These are phyloP conservation scores for Centroberyx gerrardi DNA, from an alignment of 2,797 vertebrate species.

Conservation along the genomic window DNA sequence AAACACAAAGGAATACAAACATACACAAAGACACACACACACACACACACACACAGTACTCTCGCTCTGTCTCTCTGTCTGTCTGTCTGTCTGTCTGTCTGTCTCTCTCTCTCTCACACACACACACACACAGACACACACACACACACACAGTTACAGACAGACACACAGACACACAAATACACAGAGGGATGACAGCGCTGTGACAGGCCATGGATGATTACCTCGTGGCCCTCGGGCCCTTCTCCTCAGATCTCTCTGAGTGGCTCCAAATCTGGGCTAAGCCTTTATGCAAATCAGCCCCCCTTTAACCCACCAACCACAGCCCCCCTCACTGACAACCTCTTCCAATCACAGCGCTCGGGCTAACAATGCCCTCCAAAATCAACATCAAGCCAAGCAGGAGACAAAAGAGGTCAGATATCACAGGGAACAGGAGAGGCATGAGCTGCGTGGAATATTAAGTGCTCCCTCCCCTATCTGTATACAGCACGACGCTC, in stretches of 20 bases:
- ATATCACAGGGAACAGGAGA: conserved; percentile 85
- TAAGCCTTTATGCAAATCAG: conserved; percentile 87
- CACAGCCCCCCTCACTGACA: conserved; percentile 73
- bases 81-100: conserved; percentile 41
- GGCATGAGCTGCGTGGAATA: conserved; percentile 80
- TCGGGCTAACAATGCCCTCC: conserved; percentile 86
- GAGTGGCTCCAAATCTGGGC: conserved; percentile 87
- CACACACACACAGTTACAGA: conserved; percentile 45
- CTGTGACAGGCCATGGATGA: conserved; percentile 85
- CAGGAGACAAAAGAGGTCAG: conserved; percentile 87
- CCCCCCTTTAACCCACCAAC: conserved; percentile 81
- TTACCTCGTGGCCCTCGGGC: conserved; percentile 85
- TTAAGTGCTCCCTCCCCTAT: conserved; percentile 81
- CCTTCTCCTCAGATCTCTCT: conserved; percentile 85
- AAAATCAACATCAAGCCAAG: conserved; percentile 86
- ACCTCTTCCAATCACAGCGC: conserved; percentile 79
- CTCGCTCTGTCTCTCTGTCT: conserved; percentile 37
- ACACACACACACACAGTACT: conserved; percentile 41
- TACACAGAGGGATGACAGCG: conserved; percentile 79
- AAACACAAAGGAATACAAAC: conserved; percentile 66
- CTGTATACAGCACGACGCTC: conserved; percentile 78
- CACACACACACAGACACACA: conserved; percentile 1
- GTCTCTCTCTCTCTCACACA: background rate
- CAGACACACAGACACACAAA: conserved; percentile 62
- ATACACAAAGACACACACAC: conserved; percentile 60